Percentiles rank a stretch among this genome's conserved stretches.
Evolutionary conservation across 2,888 invertebrate species (phyloP).

Genomic region (Octodonta nipae): DNA sequence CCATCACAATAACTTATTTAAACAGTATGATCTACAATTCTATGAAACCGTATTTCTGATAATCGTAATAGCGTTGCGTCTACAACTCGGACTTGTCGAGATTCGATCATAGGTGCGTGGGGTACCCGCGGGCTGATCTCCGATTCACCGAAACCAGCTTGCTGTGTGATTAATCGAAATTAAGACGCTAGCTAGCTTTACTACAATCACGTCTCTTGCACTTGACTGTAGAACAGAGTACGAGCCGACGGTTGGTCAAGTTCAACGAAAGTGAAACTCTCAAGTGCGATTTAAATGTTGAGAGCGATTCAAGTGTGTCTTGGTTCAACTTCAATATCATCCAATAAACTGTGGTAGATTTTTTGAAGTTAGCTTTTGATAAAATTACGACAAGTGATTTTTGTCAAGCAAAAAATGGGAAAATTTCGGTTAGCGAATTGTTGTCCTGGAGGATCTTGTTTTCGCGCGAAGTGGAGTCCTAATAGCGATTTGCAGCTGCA

Average conservation of each 20-base stretch:
- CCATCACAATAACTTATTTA: too few species aligned
- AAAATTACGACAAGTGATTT: neutral
- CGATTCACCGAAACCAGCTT: conserved; percentile 1
- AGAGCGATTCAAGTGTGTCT: too few species aligned
- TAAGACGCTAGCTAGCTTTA: neutral
- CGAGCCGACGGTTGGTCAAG: conserved; percentile 2
- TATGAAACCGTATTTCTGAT: too few species aligned
- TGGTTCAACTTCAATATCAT: too few species aligned
- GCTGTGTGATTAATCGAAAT: neutral
- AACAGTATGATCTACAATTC: too few species aligned
- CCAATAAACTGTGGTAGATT: too few species aligned
- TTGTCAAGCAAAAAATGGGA: conserved; percentile 19
- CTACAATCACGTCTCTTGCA: neutral
- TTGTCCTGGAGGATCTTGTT: conserved; percentile 28
- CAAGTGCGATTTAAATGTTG: neutral
- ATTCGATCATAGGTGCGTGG: too few species aligned
- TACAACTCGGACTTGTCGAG: too few species aligned
- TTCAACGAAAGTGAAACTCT: conserved; percentile 2
- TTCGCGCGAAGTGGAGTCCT: conserved; percentile 32
- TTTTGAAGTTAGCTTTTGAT: neutral
- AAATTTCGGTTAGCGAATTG: conserved; percentile 15
- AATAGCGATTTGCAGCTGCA: conserved; percentile 26
- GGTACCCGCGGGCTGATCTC: too few species aligned
- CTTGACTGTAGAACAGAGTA: neutral
- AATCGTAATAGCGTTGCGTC: too few species aligned